phyloP scores from a whole-genome alignment of 1,140 invertebrate species.

The Acyrthosiphon pisum region DNA sequence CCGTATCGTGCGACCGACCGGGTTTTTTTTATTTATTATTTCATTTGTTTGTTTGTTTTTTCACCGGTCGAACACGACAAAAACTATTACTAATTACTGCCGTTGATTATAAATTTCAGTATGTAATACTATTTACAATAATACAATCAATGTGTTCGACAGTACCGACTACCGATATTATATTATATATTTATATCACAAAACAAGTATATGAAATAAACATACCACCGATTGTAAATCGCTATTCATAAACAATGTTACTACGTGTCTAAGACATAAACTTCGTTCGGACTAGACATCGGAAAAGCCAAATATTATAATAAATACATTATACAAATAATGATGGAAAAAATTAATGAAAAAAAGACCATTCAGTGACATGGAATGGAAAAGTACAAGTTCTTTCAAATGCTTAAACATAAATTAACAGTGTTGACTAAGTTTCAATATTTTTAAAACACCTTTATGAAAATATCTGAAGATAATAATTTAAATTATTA shows the following conservation, averaged over 20 bases:
- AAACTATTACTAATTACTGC: neutral
- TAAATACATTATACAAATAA: neutral
- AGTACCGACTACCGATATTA: neutral
- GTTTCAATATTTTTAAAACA: neutral
- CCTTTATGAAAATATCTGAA: neutral
- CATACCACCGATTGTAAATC: neutral
- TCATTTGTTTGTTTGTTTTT: neutral
- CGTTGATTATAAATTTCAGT: too few species aligned
- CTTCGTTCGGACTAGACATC: neutral
- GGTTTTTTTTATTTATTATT: neutral
- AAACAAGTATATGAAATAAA: neutral
- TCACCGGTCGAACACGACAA: neutral
- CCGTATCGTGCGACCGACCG: neutral
- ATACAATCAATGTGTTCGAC: neutral
- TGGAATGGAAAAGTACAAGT: neutral
- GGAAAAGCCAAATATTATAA: neutral
- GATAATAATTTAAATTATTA: neutral
- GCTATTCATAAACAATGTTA: too few species aligned
- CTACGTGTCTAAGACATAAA: neutral
- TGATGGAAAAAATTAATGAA: neutral
- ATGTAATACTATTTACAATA: neutral
- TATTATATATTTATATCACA: too few species aligned
- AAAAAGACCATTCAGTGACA: neutral
- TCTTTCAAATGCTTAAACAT: neutral
- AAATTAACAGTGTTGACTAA: neutral